These are phyloP conservation scores for Triops longicaudatus DNA, from an alignment of 1,140 invertebrate species.

Conservation along the genomic window DNA sequence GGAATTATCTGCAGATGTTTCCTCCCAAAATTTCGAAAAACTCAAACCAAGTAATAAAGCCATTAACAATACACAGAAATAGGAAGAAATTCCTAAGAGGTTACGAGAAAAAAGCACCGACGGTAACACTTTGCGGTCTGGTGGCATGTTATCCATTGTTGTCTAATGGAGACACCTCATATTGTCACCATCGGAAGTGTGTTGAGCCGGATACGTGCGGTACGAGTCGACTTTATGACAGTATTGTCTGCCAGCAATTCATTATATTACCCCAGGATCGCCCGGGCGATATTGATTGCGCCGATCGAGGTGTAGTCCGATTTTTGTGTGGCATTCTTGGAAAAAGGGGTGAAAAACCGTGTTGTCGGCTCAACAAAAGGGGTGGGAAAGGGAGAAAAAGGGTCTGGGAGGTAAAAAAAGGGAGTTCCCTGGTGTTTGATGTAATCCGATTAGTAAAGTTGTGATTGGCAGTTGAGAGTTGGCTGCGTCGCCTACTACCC, in stretches of 20 bases:
- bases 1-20: too few relatives aligned
- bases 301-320: not conserved
- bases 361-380: not conserved
- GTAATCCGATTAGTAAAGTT: not conserved
- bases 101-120: too few relatives aligned
- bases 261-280: not conserved
- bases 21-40: too few relatives aligned
- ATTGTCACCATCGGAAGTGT: not conserved
- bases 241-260: not conserved
- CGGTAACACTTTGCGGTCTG: too few relatives aligned
- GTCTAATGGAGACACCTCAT: not conserved
- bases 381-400: too few relatives aligned
- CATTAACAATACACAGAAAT: too few relatives aligned
- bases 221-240: not conserved
- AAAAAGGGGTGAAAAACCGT: not conserved
- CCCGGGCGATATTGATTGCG: not conserved
- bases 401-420: not conserved
- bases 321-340: not conserved
- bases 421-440: not conserved
- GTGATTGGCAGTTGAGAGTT: not conserved
- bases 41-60: too few relatives aligned
- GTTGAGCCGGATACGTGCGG: not conserved
- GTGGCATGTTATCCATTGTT: not conserved
- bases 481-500: not conserved
- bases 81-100: too few relatives aligned